Evolutionary conservation across 2,797 vertebrate genomes (phyloP), one percentile per base, ranked within the genome.

Genomic region (Takifugu ocellatus): DNA sequence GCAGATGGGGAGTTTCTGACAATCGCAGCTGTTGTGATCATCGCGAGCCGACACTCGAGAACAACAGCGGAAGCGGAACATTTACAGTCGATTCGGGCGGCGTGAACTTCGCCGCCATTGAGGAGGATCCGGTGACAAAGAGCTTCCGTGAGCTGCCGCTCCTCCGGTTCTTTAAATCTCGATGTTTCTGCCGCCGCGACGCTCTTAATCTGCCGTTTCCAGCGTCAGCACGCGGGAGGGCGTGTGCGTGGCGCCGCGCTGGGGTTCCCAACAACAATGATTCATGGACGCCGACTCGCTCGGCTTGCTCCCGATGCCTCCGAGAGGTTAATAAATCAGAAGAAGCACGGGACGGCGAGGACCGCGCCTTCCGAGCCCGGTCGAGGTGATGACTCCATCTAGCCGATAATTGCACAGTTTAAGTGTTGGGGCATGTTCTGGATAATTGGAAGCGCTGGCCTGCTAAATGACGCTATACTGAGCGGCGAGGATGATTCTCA

Each of bases 371-470:
- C 51, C 39, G 25, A 64, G 74, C 66, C 61, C 56, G 1, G 21
- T 66, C 5, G 78, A 65, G 74, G 71, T 71, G 77, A 83, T 50
- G 72, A 85, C 85, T 83, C 77, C 72, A 75, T 81, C 69, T 49
- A 1, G 49, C 51, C 66, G 63, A 70, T 86, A 89, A 88, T 89
- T 87, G 81, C 70, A 50, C 57, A 42, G 66, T 85, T 84, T 84
- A 82, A 83, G 74, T 54, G 61, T 61, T 50, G 59, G 74, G 69
- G 68, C 83, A 69, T 82, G 82, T 80, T 83, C 61, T 54, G 75
- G 75, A 75, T 88, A 83, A 89, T 82, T 87, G 72, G 68, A 83
- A 61, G 66, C 46, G 25, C 72, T 85, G 33, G 53, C 56, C 73
- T 62, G 56, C 75, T 77, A 70, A 81, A 73, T 44, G 68, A 73